These are phyloP conservation scores for Alosa sapidissima DNA, from an alignment of 2,797 vertebrate species.

Conservation along the genomic window DNA sequence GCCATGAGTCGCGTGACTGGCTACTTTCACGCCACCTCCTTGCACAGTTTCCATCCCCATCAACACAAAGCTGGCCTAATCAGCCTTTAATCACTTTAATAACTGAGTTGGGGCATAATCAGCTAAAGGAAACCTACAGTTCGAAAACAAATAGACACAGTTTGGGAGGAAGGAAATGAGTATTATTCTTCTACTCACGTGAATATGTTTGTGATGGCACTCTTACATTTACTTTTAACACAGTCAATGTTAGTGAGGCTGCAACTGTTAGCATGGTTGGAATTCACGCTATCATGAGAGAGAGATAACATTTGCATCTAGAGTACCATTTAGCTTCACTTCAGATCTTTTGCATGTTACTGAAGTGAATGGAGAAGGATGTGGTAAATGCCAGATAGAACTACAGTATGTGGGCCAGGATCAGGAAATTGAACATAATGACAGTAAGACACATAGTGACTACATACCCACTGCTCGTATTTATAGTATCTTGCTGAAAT, in stretches of 20 bases:
- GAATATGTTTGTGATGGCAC: neutral
- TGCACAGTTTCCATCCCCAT: neutral
- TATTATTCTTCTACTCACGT: neutral
- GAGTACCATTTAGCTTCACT: neutral
- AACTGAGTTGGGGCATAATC: neutral
- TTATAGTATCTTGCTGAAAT: no score
- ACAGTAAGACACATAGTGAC: no score
- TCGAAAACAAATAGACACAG: slow-evolving; percentile 9
- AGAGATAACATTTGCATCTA: neutral
- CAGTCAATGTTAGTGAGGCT: neutral
- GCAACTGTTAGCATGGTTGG: neutral
- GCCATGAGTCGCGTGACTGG: neutral
- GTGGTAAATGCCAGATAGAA: neutral
- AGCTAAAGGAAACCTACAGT: neutral
- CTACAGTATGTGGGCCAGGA: neutral
- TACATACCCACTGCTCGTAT: no score
- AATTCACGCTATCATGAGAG: neutral
- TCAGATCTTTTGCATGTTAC: neutral
- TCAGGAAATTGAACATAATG: no score
- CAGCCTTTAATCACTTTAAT: slow-evolving; percentile 14
- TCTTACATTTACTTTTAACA: neutral
- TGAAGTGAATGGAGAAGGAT: neutral
- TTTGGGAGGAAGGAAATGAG: neutral
- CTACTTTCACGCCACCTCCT: neutral
- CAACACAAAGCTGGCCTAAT: neutral